Evolutionary conservation across 2,888 invertebrate species (phyloP).

Genomic region (Graphium colonna): DNA sequence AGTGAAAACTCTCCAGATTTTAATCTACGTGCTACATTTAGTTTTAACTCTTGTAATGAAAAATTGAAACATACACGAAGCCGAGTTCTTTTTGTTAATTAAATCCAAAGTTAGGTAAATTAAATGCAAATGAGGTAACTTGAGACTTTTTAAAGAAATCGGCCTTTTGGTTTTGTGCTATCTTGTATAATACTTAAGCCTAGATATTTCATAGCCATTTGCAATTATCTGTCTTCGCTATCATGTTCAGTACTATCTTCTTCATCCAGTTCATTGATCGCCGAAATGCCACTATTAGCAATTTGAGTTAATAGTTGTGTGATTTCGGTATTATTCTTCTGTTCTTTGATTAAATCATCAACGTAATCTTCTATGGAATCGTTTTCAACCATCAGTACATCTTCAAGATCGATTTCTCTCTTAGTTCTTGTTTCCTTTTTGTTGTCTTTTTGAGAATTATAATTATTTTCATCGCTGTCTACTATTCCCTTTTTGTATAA

Average conservation of each 20-base stretch:
- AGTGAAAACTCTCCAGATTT: too few species aligned
- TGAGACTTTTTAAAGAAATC: slow-evolving; percentile 37
- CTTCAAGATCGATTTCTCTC: slow-evolving; percentile 64
- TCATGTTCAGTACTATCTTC: background rate
- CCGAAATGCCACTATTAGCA: slow-evolving; percentile 54
- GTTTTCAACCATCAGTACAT: slow-evolving; percentile 65
- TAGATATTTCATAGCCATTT: slow-evolving; percentile 47
- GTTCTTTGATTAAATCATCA: slow-evolving; percentile 58
- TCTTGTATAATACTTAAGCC: background rate
- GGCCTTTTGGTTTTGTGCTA: slow-evolving; percentile 50
- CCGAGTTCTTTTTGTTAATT: background rate
- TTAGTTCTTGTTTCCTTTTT: slow-evolving; percentile 47
- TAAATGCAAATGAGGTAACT: slow-evolving; percentile 33
- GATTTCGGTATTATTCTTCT: slow-evolving; percentile 61
- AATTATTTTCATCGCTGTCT: slow-evolving; percentile 70
- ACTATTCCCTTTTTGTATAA: slow-evolving; percentile 82
- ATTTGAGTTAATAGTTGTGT: slow-evolving; percentile 64
- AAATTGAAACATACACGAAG: background rate
- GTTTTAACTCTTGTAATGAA: background rate
- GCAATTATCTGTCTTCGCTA: slow-evolving; percentile 30
- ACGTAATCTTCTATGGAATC: slow-evolving; percentile 66
- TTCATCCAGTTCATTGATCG: slow-evolving; percentile 47
- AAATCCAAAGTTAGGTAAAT: slow-evolving; percentile 5
- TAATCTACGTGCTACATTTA: background rate
- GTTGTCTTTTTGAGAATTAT: slow-evolving; percentile 34